Evolutionary conservation across 1,140 invertebrate genomes (phyloP), one percentile per base, ranked within the genome.

Genomic region (Anastrepha ludens): DNA sequence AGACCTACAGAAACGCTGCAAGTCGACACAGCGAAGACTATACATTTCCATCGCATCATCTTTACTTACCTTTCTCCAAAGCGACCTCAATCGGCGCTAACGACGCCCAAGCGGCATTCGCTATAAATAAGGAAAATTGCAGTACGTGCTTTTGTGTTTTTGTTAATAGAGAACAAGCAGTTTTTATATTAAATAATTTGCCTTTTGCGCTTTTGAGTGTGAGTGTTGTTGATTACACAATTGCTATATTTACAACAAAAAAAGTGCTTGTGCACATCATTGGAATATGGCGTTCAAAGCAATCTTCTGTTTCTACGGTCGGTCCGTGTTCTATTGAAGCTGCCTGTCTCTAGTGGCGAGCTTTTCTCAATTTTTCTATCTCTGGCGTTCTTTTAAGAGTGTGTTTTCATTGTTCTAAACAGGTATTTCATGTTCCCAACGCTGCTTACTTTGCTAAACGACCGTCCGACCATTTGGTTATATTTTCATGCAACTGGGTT

Each of bases 331-430:
- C 0, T 29, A 29, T 29, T 74, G 8, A 20, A 81, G n/a, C 29
- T 67, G n/a, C 50, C 9, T 67, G n/a, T n/a, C 9, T n/a, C 47
- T 81, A n/a, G 15, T 41, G 4, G 41, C 17, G 3, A 13, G 47
- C 74, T 81, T 11, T 81, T 55, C 70, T 20, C 29, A 17, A 78
- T 20, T 78, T 78, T 78, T 13, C n/a, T 50, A 78, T 5, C 47
- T 50, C 47, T 29, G 20, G 20, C 47, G 17, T 81, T 29, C n/a
- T 55, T n/a, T 6, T 20, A 41, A 50, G 50, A 8, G 44, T 81
- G 50, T 81, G 17, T 81, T 81, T 81, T 81, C 47, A 81, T 81
- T 81, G 74, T 81, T 50, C n/a, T 58, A 81, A 81, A 81, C 74
- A 47, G 74, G 74, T 81, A 81, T 81, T 81, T 81, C 74, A 15